Base-by-base conservation (phyloP, 1,140 invertebrate genomes). In the Drosophila chauvacae region DNA sequence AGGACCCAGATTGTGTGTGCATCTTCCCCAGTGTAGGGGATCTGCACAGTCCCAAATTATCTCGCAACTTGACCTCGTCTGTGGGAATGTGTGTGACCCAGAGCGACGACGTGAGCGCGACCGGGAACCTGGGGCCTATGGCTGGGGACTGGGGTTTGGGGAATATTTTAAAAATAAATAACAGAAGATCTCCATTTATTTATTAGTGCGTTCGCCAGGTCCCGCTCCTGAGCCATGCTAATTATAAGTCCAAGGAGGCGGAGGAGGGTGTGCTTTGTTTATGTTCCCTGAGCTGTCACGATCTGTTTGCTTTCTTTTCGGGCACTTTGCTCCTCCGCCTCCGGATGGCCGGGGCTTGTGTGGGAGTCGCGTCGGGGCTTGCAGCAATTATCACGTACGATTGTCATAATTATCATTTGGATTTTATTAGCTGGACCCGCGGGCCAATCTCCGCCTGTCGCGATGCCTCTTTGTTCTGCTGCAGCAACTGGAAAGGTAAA, bases 351-450 rank as follows among this genome's bases (percentile, higher is more conserved):
- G 37, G 28, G 51, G 37, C 55, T 45, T 66, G 80, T 68, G 84
- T 80, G 57, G 64, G 80, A 83, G 83, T 73, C 56, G 55, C 20
- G 60, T 42, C 41, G 37, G 35, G 59, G 64, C 71, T 85, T 91
- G 70, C 77, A 53, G 86, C 90, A 91, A 91, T 91, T 90, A 91
- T 91, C 90, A 91, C 90, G 90, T 91, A 91, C 90, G 86, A 87
- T 85, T 91, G 90, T 90, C 90, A 91, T 91, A 91, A 91, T 91
- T 91, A 91, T 90, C 90, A 90, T 91, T 85, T 77, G 65, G 81
- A 80, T 84, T 87, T 85, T 88, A 90, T 90, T 90, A 85, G 85
- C 68, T 86, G 73, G 77, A 71, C 82, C 87, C 77, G 45, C 68
- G 69, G 62, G 60, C 59, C 79, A 59, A 48, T 72, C 55, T 64